Base-by-base conservation (phyloP, 1,140 invertebrate genomes). In the Drosophila prosaltans region DNA sequence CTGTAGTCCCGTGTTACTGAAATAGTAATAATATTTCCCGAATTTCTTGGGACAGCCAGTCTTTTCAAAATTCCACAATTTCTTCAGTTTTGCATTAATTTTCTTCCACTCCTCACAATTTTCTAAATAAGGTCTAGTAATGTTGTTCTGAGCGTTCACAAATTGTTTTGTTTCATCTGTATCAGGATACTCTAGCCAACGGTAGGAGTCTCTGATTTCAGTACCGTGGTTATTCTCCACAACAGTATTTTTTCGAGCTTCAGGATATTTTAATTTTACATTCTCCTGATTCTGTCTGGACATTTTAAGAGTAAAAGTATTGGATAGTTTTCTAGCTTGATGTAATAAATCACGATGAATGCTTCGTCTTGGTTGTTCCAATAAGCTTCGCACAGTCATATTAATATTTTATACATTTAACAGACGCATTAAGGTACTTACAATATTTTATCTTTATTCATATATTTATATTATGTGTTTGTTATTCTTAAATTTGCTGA, bases 181-280 rank as follows among this genome's bases (percentile, higher is more conserved):
- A 91, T 99, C 97, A 1, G 98, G 98, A 93, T 99, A 96, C 93
- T 99, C 99, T 26, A 99, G 92, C 98, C 98, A 99, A 57, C 98
- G 95, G 92, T 99, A 99, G 0, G 97, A 97, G 93, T 99, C 98
- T 74, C 91, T 64, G 66, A 99, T 94, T 95, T 97, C 95, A 36
- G 93, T 93, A 28, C 97, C 97, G 93, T 97, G 96, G 92, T 96
- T 96, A 72, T 99, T 97, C 24, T 95, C 92, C 41, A 96, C 93
- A 54, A 93, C 93, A 67, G 97, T 95, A 92, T 98, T 97, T 79
- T 97, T 94, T 65, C 95, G 92, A 57, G 95, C 95, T 65, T 94
- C 92, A 1, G 98, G 98, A 93, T 98, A 99, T n/a, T 3, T 2
- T 8, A 48, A 26, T 36, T 57, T 30, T 0, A 7, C 4, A 21